Evolutionary conservation across 1,140 invertebrate genomes (phyloP).

Genomic region (Gryon sp.): DNA sequence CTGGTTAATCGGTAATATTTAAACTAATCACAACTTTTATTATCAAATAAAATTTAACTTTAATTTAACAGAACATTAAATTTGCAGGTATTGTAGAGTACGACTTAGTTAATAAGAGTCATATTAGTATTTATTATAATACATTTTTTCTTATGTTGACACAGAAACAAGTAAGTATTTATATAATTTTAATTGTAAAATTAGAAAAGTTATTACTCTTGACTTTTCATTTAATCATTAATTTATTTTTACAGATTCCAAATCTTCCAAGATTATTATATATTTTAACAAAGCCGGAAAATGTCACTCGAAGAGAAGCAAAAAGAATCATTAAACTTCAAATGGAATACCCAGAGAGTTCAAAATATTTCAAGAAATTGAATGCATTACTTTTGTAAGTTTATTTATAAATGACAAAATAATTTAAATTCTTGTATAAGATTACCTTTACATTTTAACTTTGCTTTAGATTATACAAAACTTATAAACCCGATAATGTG

Average conservation of each 20-base stretch:
- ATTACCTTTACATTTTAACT: slow-evolving; percentile 1
- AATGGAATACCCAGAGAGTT: slow-evolving; percentile 18
- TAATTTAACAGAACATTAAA: not conserved
- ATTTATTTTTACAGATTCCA: slow-evolving; percentile 63
- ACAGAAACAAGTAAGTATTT: slow-evolving; percentile 65
- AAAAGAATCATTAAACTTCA: slow-evolving; percentile 64
- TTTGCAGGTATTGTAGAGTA: slow-evolving; percentile 71
- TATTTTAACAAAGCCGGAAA: slow-evolving; percentile 73
- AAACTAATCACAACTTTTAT: slow-evolving; percentile 18
- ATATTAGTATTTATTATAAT: slow-evolving; percentile 72
- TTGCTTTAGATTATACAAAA: slow-evolving; percentile 74
- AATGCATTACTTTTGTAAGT: slow-evolving; percentile 72
- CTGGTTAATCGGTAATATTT: slow-evolving; percentile 71
- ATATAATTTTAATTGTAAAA: slow-evolving; percentile 3
- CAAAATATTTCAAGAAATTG: slow-evolving; percentile 66
- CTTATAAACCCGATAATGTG: slow-evolving; percentile 77
- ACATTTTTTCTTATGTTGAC: slow-evolving; percentile 68
- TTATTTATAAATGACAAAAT: slow-evolving; percentile 3
- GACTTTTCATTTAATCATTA: slow-evolving; percentile 5
- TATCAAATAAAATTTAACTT: not conserved
- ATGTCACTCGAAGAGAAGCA: slow-evolving; percentile 74
- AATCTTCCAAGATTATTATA: slow-evolving; percentile 72
- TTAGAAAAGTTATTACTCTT: slow-evolving; percentile 8
- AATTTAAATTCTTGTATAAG: not conserved
- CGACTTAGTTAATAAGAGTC: slow-evolving; percentile 68